Conservation (phyloP, 1,140 invertebrate genomes). For the Formica exsecta region DNA sequence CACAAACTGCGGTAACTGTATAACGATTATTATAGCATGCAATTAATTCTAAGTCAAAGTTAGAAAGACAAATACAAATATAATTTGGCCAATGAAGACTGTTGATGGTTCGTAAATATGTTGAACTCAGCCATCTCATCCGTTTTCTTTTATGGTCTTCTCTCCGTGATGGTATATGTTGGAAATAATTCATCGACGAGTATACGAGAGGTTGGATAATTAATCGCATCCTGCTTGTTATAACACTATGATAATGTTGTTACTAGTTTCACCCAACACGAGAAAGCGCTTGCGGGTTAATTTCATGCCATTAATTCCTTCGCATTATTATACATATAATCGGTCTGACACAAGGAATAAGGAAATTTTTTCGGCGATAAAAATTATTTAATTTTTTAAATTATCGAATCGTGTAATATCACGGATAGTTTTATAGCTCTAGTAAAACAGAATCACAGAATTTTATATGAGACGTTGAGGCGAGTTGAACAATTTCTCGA, state of each 20-base stretch:
- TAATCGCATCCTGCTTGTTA: conserved; percentile 73
- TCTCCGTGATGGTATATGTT: conserved; percentile 25
- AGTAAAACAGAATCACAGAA: background rate
- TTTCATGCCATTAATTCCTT: conserved; percentile 16
- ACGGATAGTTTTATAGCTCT: background rate
- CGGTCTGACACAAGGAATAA: background rate
- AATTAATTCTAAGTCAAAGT: conserved; percentile 9
- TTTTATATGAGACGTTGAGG: conserved; percentile 9
- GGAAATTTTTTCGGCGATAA: background rate
- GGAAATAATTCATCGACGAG: conserved; percentile 70
- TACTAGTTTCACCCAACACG: conserved; percentile 51
- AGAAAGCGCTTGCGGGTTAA: background rate
- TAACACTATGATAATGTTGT: conserved; percentile 69
- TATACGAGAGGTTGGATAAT: conserved; percentile 63
- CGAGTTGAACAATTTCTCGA: conserved; percentile 19
- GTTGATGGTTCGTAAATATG: conserved; percentile 51
- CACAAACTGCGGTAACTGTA: background rate
- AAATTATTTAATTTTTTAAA: background rate
- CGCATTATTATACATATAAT: background rate
- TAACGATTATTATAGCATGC: background rate
- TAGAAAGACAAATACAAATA: conserved; percentile 5
- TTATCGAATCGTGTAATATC: background rate
- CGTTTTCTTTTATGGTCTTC: conserved; percentile 24
- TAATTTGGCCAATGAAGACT: conserved; percentile 46
- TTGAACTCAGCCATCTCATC: conserved; percentile 16